Conservation (phyloP, 2,888 invertebrate genomes). For the Seira ritae region DNA sequence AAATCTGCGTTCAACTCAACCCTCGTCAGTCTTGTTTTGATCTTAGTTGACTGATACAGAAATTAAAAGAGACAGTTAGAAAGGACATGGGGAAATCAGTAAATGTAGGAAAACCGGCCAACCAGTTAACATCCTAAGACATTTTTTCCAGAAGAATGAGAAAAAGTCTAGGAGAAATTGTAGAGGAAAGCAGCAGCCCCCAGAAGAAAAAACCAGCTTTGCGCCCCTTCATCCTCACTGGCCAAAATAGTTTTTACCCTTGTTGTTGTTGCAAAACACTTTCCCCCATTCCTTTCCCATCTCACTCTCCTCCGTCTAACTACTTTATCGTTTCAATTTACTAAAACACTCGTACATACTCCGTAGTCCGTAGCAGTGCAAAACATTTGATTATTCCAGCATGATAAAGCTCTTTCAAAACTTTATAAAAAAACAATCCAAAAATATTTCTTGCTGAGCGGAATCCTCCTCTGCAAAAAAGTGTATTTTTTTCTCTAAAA, state of each 20-base stretch:
- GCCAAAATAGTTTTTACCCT: conserved; percentile 55
- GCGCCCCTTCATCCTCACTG: conserved; percentile 21
- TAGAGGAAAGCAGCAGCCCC: conserved; percentile 35
- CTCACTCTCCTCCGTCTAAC: neutral
- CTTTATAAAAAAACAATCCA: neutral
- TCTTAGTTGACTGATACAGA: conserved; percentile 45
- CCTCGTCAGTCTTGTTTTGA: conserved; percentile 35
- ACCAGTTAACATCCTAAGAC: neutral
- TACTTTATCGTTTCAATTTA: neutral
- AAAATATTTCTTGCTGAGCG: neutral
- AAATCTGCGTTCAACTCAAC: conserved; percentile 35
- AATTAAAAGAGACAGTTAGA: conserved; percentile 35
- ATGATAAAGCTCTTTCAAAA: neutral
- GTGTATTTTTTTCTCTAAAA: neutral
- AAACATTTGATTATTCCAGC: neutral
- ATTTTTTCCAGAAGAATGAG: neutral
- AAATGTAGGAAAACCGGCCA: conserved; percentile 28
- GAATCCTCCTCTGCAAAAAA: neutral
- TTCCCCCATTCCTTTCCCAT: conserved; percentile 43
- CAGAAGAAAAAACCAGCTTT: conserved; percentile 32
- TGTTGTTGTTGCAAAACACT: conserved; percentile 58
- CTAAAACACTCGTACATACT: too few species aligned
- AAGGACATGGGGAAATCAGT: conserved; percentile 15
- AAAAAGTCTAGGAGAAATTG: conserved; percentile 15
- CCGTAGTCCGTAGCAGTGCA: neutral